phyloP scores from a whole-genome alignment of 2,888 invertebrate species.

The Drosophila meridionalis region DNA sequence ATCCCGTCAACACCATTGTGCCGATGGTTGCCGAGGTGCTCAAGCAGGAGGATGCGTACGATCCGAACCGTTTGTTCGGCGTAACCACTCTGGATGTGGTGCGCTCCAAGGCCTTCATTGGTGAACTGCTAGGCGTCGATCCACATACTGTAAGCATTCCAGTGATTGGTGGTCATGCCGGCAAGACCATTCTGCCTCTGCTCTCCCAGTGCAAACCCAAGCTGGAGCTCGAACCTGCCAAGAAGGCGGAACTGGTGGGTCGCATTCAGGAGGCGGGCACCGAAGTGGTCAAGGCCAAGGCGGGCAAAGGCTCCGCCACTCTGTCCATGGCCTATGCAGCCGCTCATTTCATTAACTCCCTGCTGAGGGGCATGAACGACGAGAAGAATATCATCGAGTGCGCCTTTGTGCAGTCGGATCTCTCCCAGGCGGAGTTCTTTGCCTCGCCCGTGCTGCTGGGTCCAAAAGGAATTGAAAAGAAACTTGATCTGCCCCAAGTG shows the following conservation, averaged over 20 bases:
- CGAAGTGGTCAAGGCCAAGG: conserved; percentile 95
- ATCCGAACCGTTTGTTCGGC: conserved; percentile 95
- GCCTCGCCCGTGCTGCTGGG: conserved; percentile 94
- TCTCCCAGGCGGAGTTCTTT: conserved; percentile 95
- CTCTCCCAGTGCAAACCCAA: conserved; percentile 94
- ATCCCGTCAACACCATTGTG: conserved; percentile 98
- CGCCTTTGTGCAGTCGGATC: conserved; percentile 93
- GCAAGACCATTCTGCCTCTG: conserved; percentile 97
- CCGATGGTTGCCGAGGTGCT: conserved; percentile 97
- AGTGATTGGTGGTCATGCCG: conserved; percentile 98
- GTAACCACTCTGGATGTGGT: conserved; percentile 98
- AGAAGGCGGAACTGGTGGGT: conserved; percentile 92
- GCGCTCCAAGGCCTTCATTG: conserved; percentile 95
- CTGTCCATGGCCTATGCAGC: conserved; percentile 99
- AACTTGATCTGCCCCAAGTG: conserved; percentile 94
- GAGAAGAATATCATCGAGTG: conserved; percentile 94
- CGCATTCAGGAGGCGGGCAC: conserved; percentile 99
- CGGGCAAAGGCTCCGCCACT: conserved; percentile 97
- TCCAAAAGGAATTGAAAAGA: conserved; percentile 91
- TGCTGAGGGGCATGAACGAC: conserved; percentile 90
- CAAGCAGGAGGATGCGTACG: conserved; percentile 90
- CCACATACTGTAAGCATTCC: conserved; percentile 92
- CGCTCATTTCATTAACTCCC: conserved; percentile 92
- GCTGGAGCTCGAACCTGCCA: conserved; percentile 90
- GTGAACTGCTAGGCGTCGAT: conserved; percentile 93